Evolutionary conservation across 2,113 vertebrate species (phyloP).

Genomic region (Balaenoptera acutorostrata): DNA sequence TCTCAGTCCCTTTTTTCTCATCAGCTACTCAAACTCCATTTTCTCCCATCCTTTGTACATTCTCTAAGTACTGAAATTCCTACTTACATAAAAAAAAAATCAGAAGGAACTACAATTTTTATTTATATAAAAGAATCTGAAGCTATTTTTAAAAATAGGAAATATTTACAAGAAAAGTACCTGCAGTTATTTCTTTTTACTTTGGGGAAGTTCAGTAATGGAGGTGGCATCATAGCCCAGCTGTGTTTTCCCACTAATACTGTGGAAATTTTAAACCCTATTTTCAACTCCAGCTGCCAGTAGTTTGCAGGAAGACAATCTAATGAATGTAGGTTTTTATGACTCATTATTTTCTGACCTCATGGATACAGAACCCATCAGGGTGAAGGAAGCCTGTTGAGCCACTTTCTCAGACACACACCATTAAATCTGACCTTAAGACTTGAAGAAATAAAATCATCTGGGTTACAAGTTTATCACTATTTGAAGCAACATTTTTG

Average conservation of each 20-base stretch:
- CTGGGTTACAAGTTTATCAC: not conserved
- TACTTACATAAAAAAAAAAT: constrained; percentile 3
- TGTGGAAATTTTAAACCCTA: not conserved
- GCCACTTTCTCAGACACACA: not conserved
- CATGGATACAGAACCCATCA: not conserved
- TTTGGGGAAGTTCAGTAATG: not conserved
- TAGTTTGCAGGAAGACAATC: not conserved
- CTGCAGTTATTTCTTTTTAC: not conserved
- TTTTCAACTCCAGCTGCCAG: not conserved
- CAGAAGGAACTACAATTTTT: not conserved
- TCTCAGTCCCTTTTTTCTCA: not conserved
- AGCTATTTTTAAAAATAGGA: not conserved
- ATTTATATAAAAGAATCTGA: not conserved
- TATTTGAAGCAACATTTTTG: not conserved
- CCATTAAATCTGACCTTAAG: not conserved
- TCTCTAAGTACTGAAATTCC: not conserved
- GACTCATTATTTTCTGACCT: not conserved
- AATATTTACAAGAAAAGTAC: not conserved
- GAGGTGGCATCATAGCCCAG: not conserved
- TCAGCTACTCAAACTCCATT: not conserved
- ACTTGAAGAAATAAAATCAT: not conserved
- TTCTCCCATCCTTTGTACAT: not conserved
- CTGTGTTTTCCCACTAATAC: not conserved
- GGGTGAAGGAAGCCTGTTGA: not conserved
- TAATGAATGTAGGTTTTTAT: not conserved